A percentile compares a stretch with the other conserved stretches of the same genome.
Evolutionary conservation across 2,888 invertebrate genomes (phyloP).

Genomic region (Apeira syringaria): DNA sequence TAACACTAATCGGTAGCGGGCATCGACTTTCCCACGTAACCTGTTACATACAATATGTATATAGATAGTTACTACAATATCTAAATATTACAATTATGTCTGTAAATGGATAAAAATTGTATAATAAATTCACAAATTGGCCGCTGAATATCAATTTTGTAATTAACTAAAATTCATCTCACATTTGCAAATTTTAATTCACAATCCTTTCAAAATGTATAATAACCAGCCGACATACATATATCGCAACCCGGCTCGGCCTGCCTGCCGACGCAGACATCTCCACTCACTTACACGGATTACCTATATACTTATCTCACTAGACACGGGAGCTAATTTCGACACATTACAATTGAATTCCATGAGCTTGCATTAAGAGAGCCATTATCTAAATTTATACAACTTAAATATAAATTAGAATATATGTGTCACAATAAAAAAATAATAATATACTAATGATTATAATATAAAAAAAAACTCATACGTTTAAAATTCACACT

Average conservation of each 20-base stretch:
- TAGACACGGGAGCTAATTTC: slow-evolving; percentile 29
- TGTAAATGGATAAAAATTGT: slow-evolving; percentile 80
- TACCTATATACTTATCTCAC: slow-evolving; percentile 24
- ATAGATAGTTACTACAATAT: slow-evolving; percentile 55
- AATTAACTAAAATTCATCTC: slow-evolving; percentile 35
- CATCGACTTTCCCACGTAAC: slow-evolving; percentile 50
- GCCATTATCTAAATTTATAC: slow-evolving; percentile 74
- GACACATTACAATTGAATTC: slow-evolving; percentile 37
- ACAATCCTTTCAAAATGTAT: too few species aligned
- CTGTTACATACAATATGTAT: slow-evolving; percentile 50
- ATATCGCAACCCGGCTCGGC: slow-evolving; percentile 27
- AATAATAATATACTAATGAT: slow-evolving; percentile 60
- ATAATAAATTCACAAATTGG: slow-evolving; percentile 77
- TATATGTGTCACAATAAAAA: slow-evolving; percentile 43
- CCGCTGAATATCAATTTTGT: slow-evolving; percentile 59
- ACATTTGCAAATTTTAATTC: slow-evolving; percentile 36
- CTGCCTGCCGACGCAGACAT: slow-evolving; percentile 15
- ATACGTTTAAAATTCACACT: slow-evolving; percentile 59
- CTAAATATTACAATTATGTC: slow-evolving; percentile 72
- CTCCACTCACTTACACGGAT: slow-evolving; percentile 23
- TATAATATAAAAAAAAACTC: slow-evolving; percentile 63
- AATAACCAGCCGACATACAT: slow-evolving; percentile 33
- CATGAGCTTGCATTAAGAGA: slow-evolving; percentile 61
- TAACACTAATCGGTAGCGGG: slow-evolving; percentile 54
- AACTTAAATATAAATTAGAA: slow-evolving; percentile 69